A percentile compares a stretch with the other conserved stretches of the same genome.
These are phyloP conservation scores for Cephus rjabovi DNA, from an alignment of 2,888 invertebrate genomes.

Conservation along the genomic window DNA sequence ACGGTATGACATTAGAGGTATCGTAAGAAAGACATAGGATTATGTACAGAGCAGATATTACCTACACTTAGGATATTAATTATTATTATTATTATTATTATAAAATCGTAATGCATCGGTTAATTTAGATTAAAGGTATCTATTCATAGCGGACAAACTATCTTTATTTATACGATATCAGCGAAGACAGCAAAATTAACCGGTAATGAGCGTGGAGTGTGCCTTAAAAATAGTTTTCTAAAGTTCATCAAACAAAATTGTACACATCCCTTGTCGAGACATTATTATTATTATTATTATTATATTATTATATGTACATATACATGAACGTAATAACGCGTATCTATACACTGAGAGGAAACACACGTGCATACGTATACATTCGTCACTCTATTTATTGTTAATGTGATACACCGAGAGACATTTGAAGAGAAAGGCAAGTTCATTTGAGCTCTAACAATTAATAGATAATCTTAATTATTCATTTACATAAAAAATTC, in stretches of 20 bases:
- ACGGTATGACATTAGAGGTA: slow-evolving; percentile 54
- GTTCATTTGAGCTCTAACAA: slow-evolving; percentile 54
- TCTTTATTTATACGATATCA: slow-evolving; percentile 59
- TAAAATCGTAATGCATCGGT: slow-evolving; percentile 50
- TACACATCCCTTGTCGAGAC: slow-evolving; percentile 29
- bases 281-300: slow-evolving; percentile 24
- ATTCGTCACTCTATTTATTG: slow-evolving; percentile 56
- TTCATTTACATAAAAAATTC: slow-evolving; percentile 48
- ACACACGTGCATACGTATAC: slow-evolving; percentile 29
- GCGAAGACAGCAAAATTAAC: slow-evolving; percentile 38
- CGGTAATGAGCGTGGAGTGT: slow-evolving; percentile 46
- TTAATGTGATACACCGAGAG: slow-evolving; percentile 41
- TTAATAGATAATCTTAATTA: slow-evolving; percentile 51
- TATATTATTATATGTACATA: slow-evolving; percentile 49
- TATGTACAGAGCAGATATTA: slow-evolving; percentile 65
- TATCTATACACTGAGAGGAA: slow-evolving; percentile 1
- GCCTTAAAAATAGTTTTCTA: slow-evolving; percentile 58
- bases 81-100: slow-evolving; percentile 50
- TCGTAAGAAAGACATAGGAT: slow-evolving; percentile 62
- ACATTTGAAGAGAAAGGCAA: slow-evolving; percentile 49
- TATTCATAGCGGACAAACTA: slow-evolving; percentile 36
- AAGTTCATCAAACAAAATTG: slow-evolving; percentile 42
- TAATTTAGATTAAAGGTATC: slow-evolving; percentile 51
- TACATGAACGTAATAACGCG: slow-evolving; percentile 32
- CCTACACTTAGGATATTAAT: slow-evolving; percentile 50